Conservation (phyloP, 2,888 invertebrate genomes). For the Nectonema munidae region DNA sequence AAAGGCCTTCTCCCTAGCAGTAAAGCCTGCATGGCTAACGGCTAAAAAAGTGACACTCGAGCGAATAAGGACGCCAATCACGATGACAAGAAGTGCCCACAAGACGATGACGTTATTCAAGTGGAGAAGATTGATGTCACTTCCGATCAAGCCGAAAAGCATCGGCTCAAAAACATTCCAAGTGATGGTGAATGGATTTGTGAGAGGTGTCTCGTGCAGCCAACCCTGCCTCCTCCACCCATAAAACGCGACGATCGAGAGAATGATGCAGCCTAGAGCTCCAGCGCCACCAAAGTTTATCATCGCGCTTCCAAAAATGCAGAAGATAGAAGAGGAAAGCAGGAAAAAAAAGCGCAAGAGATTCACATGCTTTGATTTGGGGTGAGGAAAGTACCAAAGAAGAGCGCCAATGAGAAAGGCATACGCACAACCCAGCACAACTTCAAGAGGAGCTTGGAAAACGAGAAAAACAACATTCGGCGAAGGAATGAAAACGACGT, state of each 20-base stretch:
- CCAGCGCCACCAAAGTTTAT: conserved; percentile 23
- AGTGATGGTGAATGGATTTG: conserved; percentile 58
- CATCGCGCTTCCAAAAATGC: conserved; percentile 22
- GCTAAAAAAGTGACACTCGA: conserved; percentile 23
- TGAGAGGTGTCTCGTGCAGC: no score
- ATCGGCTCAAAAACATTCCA: conserved; percentile 88
- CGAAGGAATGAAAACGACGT: no score
- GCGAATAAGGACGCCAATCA: conserved; percentile 33
- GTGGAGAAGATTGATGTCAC: no score
- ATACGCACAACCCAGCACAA: conserved; percentile 22
- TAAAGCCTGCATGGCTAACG: conserved; percentile 37
- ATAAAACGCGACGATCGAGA: conserved; percentile 24
- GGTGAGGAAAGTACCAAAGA: conserved; percentile 23
- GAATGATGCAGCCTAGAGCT: conserved; percentile 23
- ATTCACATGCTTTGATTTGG: no score
- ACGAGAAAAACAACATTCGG: no score
- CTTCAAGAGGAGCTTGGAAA: conserved; percentile 24
- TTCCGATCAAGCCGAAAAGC: conserved; percentile 62
- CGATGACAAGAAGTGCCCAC: conserved; percentile 33
- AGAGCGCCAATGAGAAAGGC: conserved; percentile 22
- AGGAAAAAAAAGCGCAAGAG: conserved; percentile 21
- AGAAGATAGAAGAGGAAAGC: conserved; percentile 21
- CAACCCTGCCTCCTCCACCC: conserved; percentile 23
- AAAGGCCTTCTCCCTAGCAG: conserved; percentile 56
- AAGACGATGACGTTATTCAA: no score